phyloP scores from a whole-genome alignment of 2,113 vertebrate genomes.

The Campylomormyrus numenius region DNA sequence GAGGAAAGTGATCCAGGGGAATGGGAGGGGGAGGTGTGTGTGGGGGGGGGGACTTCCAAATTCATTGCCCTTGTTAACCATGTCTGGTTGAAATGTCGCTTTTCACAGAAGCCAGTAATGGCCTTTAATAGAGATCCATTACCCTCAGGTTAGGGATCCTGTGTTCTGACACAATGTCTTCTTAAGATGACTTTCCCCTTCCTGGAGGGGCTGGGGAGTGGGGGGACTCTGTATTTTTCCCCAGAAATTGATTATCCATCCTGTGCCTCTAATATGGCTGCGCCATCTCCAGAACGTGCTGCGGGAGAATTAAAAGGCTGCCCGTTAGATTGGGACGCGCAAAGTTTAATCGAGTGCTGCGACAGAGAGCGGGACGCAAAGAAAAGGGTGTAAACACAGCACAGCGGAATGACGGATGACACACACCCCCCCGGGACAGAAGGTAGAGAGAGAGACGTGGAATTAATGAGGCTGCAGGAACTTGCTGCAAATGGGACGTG shows the following conservation, averaged over 20 bases:
- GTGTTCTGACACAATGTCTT: neutral
- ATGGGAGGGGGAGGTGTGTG: slow-evolving; percentile 21
- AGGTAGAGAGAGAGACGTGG: slow-evolving; percentile 97
- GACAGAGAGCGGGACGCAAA: slow-evolving; percentile 47
- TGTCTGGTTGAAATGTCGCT: slow-evolving; percentile 53
- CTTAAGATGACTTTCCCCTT: neutral
- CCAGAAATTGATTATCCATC: slow-evolving; percentile 8
- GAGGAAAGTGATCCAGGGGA: slow-evolving; percentile 52
- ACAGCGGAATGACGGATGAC: slow-evolving; percentile 68
- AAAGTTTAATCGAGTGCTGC: slow-evolving; percentile 69
- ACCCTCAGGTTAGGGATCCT: slow-evolving; percentile 43
- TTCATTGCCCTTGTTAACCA: slow-evolving; percentile 66
- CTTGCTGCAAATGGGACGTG: slow-evolving; percentile 98
- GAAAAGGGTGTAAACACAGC: slow-evolving; percentile 48
- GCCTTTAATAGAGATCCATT: slow-evolving; percentile 63
- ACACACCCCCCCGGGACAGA: slow-evolving; percentile 84
- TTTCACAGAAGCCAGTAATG: slow-evolving; percentile 63
- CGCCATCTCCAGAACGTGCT: neutral
- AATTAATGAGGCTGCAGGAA: slow-evolving; percentile 97
- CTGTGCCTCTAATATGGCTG: neutral
- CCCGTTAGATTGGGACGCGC: slow-evolving; percentile 67
- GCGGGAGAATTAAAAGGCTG: neutral
- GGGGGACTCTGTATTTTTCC: neutral
- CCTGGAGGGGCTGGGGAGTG: neutral
- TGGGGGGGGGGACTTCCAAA: slow-evolving; percentile 53